Evolutionary conservation across 1,140 invertebrate genomes (phyloP).

Genomic region (Armadillidium nasatum): DNA sequence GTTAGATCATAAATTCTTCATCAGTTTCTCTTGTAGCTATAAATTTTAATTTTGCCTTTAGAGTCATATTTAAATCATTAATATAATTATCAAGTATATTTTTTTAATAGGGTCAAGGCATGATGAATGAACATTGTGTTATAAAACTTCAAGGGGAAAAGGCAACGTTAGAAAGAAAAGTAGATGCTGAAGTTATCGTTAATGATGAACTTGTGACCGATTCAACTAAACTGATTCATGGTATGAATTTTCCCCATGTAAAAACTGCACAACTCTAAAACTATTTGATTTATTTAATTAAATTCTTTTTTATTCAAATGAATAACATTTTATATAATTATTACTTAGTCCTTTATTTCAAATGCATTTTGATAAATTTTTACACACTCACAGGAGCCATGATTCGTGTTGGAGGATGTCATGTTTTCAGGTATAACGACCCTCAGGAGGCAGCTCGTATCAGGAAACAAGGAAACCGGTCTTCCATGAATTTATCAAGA

Average conservation of each 20-base stretch:
- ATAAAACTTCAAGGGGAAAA: slow-evolving; percentile 67
- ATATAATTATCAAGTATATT: slow-evolving; percentile 41
- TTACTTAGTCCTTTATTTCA: too few species aligned
- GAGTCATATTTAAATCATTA: too few species aligned
- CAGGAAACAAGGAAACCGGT: slow-evolving; percentile 56
- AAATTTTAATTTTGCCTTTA: too few species aligned
- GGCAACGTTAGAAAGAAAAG: slow-evolving; percentile 69
- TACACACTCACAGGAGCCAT: slow-evolving; percentile 61
- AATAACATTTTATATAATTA: too few species aligned
- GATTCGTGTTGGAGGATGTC: slow-evolving; percentile 77
- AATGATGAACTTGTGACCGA: slow-evolving; percentile 72
- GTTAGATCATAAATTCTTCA: slow-evolving; percentile 57
- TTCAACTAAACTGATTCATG: slow-evolving; percentile 69
- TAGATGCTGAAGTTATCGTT: slow-evolving; percentile 70
- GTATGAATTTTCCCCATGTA: slow-evolving; percentile 48
- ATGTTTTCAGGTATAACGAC: slow-evolving; percentile 91
- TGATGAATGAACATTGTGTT: slow-evolving; percentile 75
- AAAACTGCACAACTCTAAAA: too few species aligned
- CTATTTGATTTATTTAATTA: too few species aligned
- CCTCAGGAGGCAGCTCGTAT: slow-evolving; percentile 81
- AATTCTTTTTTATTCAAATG: too few species aligned
- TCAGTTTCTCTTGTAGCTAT: too few species aligned
- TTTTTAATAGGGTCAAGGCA: slow-evolving; percentile 64
- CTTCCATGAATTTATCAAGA: slow-evolving; percentile 68
- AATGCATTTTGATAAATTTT: not conserved